Percentiles rank a stretch among this genome's conserved stretches.
Conservation (phyloP, 1,140 invertebrate genomes). For the Littorina saxatilis region DNA sequence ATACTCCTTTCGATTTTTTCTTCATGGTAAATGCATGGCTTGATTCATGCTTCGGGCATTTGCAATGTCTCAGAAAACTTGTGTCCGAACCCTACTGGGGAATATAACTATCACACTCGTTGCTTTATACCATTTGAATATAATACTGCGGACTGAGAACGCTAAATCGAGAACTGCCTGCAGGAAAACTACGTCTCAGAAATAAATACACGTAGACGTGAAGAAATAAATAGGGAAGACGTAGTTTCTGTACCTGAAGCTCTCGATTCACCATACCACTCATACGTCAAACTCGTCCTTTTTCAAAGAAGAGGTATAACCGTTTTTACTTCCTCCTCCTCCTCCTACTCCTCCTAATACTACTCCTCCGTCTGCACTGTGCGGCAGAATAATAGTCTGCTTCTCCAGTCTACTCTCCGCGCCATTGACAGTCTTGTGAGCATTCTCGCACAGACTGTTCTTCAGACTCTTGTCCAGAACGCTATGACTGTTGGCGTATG, state of each 20-base stretch:
- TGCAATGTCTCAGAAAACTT: no score
- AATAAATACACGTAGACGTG: not conserved
- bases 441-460: not conserved
- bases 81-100: no score
- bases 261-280: not conserved
- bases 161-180: not conserved
- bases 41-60: no score
- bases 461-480: conserved; percentile 7
- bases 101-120: conserved; percentile 2
- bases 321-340: not conserved
- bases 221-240: not conserved
- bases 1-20: no score
- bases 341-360: not conserved
- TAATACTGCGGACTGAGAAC: not conserved
- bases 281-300: no score
- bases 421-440: not conserved
- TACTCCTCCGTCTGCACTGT: no score
- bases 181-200: no score
- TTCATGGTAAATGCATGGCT: no score
- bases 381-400: not conserved
- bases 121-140: not conserved
- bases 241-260: not conserved
- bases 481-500: conserved; percentile 6
- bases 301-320: no score
- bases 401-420: not conserved